phyloP scores from a whole-genome alignment of 2,113 vertebrate species.

The Cynopterus brachyotis region DNA sequence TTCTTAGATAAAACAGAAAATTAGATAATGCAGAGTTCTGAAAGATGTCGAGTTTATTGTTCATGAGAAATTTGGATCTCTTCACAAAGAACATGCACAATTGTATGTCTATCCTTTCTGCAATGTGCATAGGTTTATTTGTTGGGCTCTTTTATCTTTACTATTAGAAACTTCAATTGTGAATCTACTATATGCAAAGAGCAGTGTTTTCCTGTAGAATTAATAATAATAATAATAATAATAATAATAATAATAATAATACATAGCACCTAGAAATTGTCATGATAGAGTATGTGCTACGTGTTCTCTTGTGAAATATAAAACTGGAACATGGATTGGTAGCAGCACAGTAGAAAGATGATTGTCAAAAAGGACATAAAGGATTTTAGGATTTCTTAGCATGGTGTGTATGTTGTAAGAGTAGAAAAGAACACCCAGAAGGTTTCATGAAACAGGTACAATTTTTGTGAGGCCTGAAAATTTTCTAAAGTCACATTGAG shows the following conservation, averaged over 20 bases:
- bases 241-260: not conserved
- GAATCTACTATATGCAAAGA: not conserved
- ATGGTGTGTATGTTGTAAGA: rapidly evolving
- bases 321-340: not conserved
- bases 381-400: not conserved
- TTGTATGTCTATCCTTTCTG: not conserved
- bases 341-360: not conserved
- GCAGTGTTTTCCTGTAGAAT: not conserved
- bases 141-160: not conserved
- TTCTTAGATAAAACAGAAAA: not conserved
- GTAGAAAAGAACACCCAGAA: not conserved
- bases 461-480: not conserved
- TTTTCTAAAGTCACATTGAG: not conserved
- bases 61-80: not conserved
- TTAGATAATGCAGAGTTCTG: not conserved
- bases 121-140: not conserved
- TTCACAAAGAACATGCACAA: not conserved
- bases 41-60: not conserved
- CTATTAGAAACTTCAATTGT: not conserved
- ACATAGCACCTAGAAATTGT: not conserved
- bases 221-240: not conserved
- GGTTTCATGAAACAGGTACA: not conserved
- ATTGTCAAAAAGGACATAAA: not conserved
- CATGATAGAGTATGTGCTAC: not conserved
- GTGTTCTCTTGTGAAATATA: not conserved